A percentile compares a stretch with the other conserved stretches of the same genome.
Evolutionary conservation across 2,797 vertebrate genomes (phyloP).

Genomic region (Furcifer pardalis): DNA sequence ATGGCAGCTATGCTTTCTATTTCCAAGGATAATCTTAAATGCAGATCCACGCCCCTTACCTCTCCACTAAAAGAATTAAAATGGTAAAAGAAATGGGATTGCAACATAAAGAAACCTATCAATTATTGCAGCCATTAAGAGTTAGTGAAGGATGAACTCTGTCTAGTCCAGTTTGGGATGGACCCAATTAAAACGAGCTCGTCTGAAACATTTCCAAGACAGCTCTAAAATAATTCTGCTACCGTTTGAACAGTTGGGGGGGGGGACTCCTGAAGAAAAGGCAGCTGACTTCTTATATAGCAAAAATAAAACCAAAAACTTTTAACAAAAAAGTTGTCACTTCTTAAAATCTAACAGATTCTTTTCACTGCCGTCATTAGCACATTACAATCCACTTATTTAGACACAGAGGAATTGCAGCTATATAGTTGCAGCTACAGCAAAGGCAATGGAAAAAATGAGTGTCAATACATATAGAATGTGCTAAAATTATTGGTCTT

Average conservation of each 20-base stretch:
- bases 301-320: too few species aligned
- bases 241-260: neutral
- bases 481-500: too few species aligned
- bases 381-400: too few species aligned
- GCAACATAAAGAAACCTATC: neutral
- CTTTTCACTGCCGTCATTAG: too few species aligned
- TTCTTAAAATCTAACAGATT: too few species aligned
- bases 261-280: too few species aligned
- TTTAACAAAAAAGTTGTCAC: too few species aligned
- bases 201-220: neutral
- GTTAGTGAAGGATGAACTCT: neutral
- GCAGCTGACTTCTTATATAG: too few species aligned
- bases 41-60: neutral
- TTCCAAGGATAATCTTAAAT: constrained; percentile 11
- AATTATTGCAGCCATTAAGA: neutral
- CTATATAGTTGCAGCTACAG: too few species aligned
- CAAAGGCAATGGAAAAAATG: too few species aligned
- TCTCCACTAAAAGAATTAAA: neutral
- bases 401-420: too few species aligned
- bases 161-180: neutral
- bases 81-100: neutral
- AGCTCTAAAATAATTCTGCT: neutral
- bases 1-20: constrained; percentile 13
- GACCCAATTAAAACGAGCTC: neutral
- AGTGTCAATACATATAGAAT: too few species aligned